Evolutionary conservation across 2,888 invertebrate genomes (phyloP).

Genomic region (Pilophorus perplexus): DNA sequence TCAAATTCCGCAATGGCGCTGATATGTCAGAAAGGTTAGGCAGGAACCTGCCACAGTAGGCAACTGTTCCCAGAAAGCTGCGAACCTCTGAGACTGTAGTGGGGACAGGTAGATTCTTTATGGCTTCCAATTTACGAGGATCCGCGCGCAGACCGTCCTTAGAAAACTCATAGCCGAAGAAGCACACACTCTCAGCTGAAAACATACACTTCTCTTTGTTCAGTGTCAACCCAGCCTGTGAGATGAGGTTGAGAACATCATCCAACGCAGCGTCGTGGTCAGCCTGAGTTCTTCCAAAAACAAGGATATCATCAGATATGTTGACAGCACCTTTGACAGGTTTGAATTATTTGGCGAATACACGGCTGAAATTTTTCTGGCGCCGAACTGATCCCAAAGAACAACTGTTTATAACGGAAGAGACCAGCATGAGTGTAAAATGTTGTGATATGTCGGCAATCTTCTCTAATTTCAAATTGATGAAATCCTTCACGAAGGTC

Average conservation of each 20-base stretch:
- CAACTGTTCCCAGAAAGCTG: constrained; percentile 7
- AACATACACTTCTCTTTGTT: background rate
- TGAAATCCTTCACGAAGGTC: constrained; percentile 52
- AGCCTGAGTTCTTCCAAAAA: background rate
- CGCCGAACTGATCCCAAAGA: background rate
- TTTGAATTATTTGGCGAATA: background rate
- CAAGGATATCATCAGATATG: background rate
- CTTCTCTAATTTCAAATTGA: too few relatives aligned
- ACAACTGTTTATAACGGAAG: background rate
- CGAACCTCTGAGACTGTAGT: background rate
- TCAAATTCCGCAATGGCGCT: constrained; percentile 1
- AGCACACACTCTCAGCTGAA: background rate
- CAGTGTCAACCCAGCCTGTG: background rate
- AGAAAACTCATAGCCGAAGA: background rate
- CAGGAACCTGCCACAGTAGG: background rate
- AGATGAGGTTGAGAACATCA: background rate
- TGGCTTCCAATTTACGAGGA: background rate
- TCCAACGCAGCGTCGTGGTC: background rate
- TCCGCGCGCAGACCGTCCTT: background rate
- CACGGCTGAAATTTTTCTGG: background rate
- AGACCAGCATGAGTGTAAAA: constrained; percentile 51
- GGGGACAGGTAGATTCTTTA: background rate
- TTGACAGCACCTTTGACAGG: background rate
- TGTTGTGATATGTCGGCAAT: constrained; percentile 51
- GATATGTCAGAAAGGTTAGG: constrained; percentile 8